These are phyloP conservation scores for Pomatorhinus ruficollis DNA, from an alignment of 2,113 vertebrate species.

Conservation along the genomic window DNA sequence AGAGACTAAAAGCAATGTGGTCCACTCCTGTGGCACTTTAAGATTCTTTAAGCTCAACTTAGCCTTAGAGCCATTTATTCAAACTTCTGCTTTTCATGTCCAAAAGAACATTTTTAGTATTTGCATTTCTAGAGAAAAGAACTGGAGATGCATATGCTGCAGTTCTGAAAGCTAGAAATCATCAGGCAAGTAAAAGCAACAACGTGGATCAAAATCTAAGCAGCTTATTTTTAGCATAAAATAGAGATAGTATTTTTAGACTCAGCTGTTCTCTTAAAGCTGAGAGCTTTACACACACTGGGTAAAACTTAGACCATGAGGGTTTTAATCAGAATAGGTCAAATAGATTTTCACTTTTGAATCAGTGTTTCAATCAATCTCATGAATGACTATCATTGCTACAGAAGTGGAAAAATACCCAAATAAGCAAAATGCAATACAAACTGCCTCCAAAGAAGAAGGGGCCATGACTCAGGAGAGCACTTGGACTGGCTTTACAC, in stretches of 20 bases:
- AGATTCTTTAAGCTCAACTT: background rate
- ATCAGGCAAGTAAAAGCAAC: background rate
- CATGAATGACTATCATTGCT: background rate
- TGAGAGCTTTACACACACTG: background rate
- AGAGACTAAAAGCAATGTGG: background rate
- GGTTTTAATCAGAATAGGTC: background rate
- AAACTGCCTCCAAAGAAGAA: background rate
- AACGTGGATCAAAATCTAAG: background rate
- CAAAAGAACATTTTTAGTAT: background rate
- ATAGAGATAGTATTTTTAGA: background rate
- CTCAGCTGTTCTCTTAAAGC: background rate
- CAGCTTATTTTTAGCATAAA: background rate
- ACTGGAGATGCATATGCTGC: background rate
- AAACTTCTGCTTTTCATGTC: background rate
- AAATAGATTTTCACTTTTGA: background rate
- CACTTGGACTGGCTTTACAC: background rate
- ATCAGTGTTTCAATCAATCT: background rate
- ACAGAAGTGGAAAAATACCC: background rate
- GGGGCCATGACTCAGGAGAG: background rate
- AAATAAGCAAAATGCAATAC: background rate
- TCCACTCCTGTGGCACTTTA: background rate
- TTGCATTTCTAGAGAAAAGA: background rate
- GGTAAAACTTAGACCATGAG: background rate
- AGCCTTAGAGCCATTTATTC: background rate
- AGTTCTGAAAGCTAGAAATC: background rate